These are phyloP conservation scores for Nymphicus hollandicus DNA, from an alignment of 2,113 vertebrate species.

Conservation along the genomic window DNA sequence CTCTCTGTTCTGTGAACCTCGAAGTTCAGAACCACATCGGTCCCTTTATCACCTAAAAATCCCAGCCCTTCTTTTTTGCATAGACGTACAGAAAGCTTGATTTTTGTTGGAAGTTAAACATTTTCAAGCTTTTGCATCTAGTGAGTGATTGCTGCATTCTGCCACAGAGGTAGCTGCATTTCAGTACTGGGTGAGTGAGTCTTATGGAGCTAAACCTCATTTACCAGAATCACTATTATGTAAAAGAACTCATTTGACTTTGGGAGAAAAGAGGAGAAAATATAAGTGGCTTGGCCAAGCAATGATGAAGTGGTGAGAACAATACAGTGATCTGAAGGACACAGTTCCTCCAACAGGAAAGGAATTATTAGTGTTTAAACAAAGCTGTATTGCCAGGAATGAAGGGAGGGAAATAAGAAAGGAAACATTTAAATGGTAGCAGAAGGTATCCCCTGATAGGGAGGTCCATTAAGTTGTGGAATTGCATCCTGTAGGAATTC, in stretches of 20 bases:
- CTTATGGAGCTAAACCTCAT: slow-evolving; percentile 36
- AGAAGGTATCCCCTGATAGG: slow-evolving; percentile 42
- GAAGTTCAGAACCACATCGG: neutral
- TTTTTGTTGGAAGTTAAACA: slow-evolving; percentile 6
- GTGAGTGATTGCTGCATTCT: neutral
- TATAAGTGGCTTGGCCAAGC: slow-evolving; percentile 31
- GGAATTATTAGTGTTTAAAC: slow-evolving; percentile 48
- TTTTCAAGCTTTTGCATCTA: slow-evolving; percentile 1
- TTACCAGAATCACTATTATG: slow-evolving; percentile 43
- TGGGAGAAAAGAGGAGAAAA: slow-evolving; percentile 53
- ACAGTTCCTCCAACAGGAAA: slow-evolving; percentile 1
- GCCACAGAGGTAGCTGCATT: slow-evolving; percentile 6
- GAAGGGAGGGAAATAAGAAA: slow-evolving; percentile 41
- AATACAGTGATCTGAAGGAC: slow-evolving; percentile 38
- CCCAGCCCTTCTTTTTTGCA: neutral
- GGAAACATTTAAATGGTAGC: slow-evolving; percentile 27
- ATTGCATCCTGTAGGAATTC: slow-evolving; percentile 28
- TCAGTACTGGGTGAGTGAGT: slow-evolving; percentile 36
- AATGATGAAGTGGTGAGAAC: slow-evolving; percentile 21
- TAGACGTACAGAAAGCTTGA: neutral
- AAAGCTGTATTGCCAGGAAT: neutral
- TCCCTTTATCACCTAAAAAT: neutral
- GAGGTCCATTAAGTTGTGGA: slow-evolving; percentile 36
- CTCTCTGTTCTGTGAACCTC: neutral
- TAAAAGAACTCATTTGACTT: slow-evolving; percentile 54